Evolutionary conservation across 2,888 invertebrate genomes (phyloP), one percentile per base, ranked within the genome.

Genomic region (Drymonia ruficornis): DNA sequence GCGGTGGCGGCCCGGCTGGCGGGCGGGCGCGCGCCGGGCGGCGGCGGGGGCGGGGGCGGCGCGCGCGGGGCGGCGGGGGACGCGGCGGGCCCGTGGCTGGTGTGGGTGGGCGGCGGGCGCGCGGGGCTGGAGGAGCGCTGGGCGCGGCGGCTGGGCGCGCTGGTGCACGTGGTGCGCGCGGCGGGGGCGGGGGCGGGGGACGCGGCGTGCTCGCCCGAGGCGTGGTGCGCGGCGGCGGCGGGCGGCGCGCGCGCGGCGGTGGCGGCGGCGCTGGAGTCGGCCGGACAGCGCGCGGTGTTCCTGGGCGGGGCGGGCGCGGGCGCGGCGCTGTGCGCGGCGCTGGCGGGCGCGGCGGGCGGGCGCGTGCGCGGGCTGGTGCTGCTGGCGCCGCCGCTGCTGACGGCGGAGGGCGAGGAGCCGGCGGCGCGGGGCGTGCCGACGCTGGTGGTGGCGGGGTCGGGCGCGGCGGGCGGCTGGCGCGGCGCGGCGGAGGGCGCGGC

Each of bases 381-480:
- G 76, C 87, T 96, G 55, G 96, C 96, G 44, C 96, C 96, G 78
- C 95, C 96, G 44, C 91, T 95, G 67, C 89, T 90, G 51, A 95
- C 95, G 18, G 93, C 95, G 0, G 95, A 94, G 78, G 96, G 96
- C 15, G 91, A 91, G 67, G 86, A 96, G 15, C 81, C 96, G 43
- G 57, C 51, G 13, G 67, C 58, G 54, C 55, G 64, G 59, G 68
- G 68, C 6, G 55, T 73, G 65, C 78, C 80, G 46, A 55, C 72
- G 72, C 74, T 83, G 74, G 56, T 76, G 64, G 76, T 80, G 65
- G 70, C 67, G 55, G 80, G 82, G 46, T 49, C 52, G 38, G 69
- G 64, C 61, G 69, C 68, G 60, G 93, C 95, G 38, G 94, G 95
- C 48, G 1, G 31, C 18, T 31, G 34, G 47, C 47, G 47, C 34